Evolutionary conservation across 2,113 vertebrate genomes (phyloP).

Genomic region (Lonchura striata): DNA sequence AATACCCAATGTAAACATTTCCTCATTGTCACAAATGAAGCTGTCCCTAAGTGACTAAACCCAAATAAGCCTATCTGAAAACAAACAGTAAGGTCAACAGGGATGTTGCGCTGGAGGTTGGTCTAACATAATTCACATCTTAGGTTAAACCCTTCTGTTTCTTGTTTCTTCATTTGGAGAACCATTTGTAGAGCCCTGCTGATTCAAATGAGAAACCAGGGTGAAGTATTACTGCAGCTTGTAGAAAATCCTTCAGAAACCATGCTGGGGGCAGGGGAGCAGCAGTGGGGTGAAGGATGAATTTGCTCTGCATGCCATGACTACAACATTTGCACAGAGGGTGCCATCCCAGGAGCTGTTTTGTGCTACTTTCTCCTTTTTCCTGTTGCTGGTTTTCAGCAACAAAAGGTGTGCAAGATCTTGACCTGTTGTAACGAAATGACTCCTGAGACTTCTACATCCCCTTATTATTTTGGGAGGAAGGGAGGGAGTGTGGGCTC

Average conservation of each 20-base stretch:
- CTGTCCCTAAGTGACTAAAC: not conserved
- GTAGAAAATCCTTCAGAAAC: not conserved
- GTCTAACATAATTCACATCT: not conserved
- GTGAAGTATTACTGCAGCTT: not conserved
- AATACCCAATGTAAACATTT: not conserved
- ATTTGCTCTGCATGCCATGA: accelerated
- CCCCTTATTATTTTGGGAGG: not conserved
- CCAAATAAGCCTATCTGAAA: not conserved
- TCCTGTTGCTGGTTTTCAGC: not conserved
- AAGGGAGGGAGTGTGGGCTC: not conserved
- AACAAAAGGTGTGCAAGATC: not conserved
- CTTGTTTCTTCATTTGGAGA: not conserved
- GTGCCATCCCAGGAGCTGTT: not conserved
- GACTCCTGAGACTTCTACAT: not conserved
- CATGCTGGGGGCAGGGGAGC: not conserved
- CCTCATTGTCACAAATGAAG: not conserved
- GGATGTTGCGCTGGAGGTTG: not conserved
- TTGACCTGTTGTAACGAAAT: not conserved
- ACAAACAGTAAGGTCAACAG: not conserved
- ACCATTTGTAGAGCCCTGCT: not conserved
- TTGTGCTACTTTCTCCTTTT: not conserved
- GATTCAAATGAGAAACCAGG: not conserved
- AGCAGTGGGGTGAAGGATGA: not conserved
- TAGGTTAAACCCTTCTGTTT: not conserved
- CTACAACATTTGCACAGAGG: not conserved